Evolutionary conservation across 2,113 vertebrate genomes (phyloP), one percentile per base, ranked within the genome.

Genomic region (Pelecanoides urinatrix): DNA sequence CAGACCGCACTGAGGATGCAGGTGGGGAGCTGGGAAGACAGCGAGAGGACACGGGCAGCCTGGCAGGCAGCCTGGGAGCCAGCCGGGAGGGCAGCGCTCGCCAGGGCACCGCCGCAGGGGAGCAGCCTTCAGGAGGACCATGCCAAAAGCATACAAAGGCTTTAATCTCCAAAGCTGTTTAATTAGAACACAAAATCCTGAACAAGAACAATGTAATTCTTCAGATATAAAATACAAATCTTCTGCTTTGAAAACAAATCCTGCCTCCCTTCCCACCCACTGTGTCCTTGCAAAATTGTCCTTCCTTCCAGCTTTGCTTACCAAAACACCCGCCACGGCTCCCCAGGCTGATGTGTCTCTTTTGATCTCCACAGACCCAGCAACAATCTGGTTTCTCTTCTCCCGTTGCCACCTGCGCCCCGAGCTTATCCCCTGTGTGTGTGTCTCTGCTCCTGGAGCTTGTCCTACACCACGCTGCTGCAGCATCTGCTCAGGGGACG

Each of bases 401-500:
- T 82, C 47, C 45, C 5, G 1, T 5, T 53, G 61, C 25, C 52
- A 62, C 19, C 73, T 45, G 44, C 6, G 1, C 19, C 47, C 56
- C 0, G 0, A 38, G 38, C 27, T 50, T 63, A 10, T 34, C 7
- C 49, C 15, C 47, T 50, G n/a, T 4, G 2, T 5, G 3, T 19
- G 25, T 11, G 1, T 16, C 71, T 71, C 71, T 71, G 32, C 63
- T 38, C 32, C 68, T 29, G 44, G 17, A 29, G 25, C 10, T 3
- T 8, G 30, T 53, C 49, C 65, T 4, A 5, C 32, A 10, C 27
- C 7, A 2, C 1, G 3, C 13, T 22, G 53, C 74, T 18, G 53
- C 62, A 5, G 11, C 0, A 1, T 9, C 50, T 45, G 44, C 58
- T 52, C 50, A 2, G 5, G 9, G 30, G 15, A 2, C 0, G 2